phyloP scores from a whole-genome alignment of 1,140 invertebrate species.

The Hypothenemus hampei region DNA sequence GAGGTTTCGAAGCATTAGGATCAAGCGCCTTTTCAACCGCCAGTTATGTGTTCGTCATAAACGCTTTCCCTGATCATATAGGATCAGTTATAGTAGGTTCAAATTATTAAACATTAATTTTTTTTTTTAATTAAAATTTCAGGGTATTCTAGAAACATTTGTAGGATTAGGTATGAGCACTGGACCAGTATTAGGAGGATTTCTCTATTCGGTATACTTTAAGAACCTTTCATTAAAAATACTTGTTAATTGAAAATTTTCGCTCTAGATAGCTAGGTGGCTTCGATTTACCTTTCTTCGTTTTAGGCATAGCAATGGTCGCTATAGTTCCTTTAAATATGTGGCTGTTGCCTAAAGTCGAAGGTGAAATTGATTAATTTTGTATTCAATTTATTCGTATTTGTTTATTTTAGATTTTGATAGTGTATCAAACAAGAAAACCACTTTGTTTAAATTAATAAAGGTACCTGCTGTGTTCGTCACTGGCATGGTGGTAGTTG shows the following conservation, averaged over 20 bases:
- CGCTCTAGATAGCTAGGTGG: constrained; percentile 66
- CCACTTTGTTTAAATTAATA: constrained; percentile 53
- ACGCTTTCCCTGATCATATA: constrained; percentile 70
- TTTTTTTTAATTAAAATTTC: constrained; percentile 21
- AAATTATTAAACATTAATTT: not conserved
- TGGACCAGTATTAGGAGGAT: constrained; percentile 70
- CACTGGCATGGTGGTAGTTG: constrained; percentile 61
- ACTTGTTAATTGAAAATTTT: constrained; percentile 26
- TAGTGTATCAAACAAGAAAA: constrained; percentile 25
- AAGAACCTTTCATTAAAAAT: constrained; percentile 29
- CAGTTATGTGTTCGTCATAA: constrained; percentile 70
- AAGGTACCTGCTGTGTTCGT: constrained; percentile 64
- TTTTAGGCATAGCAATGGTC: constrained; percentile 62
- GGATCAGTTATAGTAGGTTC: constrained; percentile 63
- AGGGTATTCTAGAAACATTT: constrained; percentile 72
- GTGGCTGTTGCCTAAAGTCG: constrained; percentile 54
- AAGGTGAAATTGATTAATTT: constrained; percentile 46
- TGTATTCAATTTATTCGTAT: not conserved
- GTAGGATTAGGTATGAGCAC: constrained; percentile 72
- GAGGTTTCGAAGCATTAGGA: constrained; percentile 67
- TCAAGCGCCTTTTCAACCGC: constrained; percentile 70
- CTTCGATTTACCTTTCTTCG: constrained; percentile 68
- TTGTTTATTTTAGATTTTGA: constrained; percentile 27
- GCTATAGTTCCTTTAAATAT: constrained; percentile 60
- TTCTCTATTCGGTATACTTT: constrained; percentile 63